Percentiles rank a stretch among this genome's conserved stretches.
Conservation (phyloP, 2,797 vertebrate species). For the Aldrovandia affinis region DNA sequence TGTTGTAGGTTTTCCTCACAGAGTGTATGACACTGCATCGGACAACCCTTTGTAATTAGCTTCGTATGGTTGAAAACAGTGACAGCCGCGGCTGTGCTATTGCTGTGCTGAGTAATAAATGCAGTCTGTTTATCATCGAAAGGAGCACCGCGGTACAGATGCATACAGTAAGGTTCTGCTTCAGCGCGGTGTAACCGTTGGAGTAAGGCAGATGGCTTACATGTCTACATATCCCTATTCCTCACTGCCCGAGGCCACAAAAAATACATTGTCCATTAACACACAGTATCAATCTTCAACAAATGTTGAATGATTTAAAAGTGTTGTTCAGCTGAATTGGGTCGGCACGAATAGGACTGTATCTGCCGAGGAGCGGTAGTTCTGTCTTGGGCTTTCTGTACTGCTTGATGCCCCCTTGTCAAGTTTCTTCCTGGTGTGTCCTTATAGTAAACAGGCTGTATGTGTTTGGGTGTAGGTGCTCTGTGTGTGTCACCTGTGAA, state of each 20-base stretch:
- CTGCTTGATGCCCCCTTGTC: neutral
- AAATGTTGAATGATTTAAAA: neutral
- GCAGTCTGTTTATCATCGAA: neutral
- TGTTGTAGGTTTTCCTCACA: slow-evolving; percentile 38
- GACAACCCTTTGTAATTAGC: slow-evolving; percentile 49
- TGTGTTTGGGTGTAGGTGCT: neutral
- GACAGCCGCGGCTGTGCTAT: slow-evolving; percentile 7
- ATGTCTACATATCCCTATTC: neutral
- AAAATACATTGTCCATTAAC: neutral
- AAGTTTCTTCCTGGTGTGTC: neutral
- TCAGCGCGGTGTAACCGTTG: neutral
- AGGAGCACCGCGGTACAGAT: slow-evolving; percentile 12
- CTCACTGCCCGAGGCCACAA: neutral
- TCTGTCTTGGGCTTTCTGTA: neutral
- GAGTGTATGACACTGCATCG: slow-evolving; percentile 40
- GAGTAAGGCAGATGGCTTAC: neutral
- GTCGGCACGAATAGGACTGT: neutral
- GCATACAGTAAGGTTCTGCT: neutral
- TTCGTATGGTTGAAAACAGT: slow-evolving; percentile 48
- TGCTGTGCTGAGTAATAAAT: neutral
- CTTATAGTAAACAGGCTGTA: neutral
- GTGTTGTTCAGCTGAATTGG: neutral
- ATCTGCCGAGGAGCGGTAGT: neutral
- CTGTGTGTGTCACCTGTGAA: neutral
- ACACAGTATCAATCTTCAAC: neutral